Evolutionary conservation across 1,140 invertebrate genomes (phyloP).

Genomic region (Papilio helenus): DNA sequence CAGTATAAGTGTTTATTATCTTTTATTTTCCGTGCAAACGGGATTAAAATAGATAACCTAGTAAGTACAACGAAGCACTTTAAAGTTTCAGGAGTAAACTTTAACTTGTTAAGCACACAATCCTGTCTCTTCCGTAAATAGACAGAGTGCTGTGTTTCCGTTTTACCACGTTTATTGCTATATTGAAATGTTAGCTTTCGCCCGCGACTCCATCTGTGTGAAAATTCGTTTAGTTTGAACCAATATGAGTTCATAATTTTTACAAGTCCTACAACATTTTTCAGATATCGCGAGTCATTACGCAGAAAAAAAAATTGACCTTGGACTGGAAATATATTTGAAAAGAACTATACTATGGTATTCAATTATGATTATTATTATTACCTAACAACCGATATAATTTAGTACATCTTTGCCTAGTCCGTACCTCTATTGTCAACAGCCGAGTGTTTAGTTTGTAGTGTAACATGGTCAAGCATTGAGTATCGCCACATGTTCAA

Average conservation of each 20-base stretch:
- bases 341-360: not conserved
- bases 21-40: not conserved
- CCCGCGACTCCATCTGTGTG: too few relatives aligned
- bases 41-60: not conserved
- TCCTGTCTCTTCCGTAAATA: not conserved
- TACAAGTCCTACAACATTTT: too few relatives aligned
- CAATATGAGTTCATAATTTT: too few relatives aligned
- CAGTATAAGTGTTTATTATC: too few relatives aligned
- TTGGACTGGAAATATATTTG: too few relatives aligned
- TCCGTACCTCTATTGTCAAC: too few relatives aligned
- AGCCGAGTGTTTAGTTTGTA: too few relatives aligned
- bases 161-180: not conserved
- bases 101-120: not conserved
- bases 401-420: too few relatives aligned
- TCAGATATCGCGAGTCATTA: too few relatives aligned
- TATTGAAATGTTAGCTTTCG: too few relatives aligned
- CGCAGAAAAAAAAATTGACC: too few relatives aligned
- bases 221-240: too few relatives aligned
- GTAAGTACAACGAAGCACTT: not conserved
- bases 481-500: constrained; percentile 8
- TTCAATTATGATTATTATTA: not conserved
- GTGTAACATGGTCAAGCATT: not conserved
- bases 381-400: not conserved
- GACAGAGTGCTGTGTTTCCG: not conserved
- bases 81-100: not conserved